Conservation (phyloP, 2,113 vertebrate genomes). For the Corythaixoides concolor region DNA sequence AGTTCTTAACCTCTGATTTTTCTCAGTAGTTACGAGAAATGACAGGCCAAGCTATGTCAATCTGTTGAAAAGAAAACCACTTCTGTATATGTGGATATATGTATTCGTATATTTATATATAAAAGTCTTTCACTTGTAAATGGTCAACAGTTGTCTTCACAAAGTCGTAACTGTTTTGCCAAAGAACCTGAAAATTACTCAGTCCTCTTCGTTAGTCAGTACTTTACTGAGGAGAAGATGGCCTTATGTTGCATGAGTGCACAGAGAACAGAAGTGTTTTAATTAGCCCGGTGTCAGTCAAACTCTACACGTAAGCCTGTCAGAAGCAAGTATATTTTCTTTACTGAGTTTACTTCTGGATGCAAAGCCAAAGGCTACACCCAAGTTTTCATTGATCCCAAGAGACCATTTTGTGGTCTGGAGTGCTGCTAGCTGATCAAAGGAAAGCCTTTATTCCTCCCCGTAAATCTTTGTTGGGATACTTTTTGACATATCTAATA, state of each 20-base stretch:
- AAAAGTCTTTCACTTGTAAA: background rate
- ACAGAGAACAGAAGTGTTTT: background rate
- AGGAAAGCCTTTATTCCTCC: background rate
- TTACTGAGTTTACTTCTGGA: background rate
- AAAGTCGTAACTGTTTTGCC: background rate
- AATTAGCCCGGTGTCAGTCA: background rate
- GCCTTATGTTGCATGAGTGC: fast-evolving
- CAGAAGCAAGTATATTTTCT: background rate
- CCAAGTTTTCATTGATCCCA: background rate
- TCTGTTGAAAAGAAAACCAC: background rate
- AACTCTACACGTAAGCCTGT: background rate
- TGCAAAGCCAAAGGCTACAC: background rate
- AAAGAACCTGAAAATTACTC: background rate
- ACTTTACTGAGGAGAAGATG: background rate
- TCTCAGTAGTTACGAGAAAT: background rate
- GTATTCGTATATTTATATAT: background rate
- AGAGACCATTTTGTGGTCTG: background rate
- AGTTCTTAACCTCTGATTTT: background rate
- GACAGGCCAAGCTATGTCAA: background rate
- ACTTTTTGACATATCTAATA: background rate
- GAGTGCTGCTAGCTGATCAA: background rate
- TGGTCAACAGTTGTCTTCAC: background rate
- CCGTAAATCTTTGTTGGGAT: background rate
- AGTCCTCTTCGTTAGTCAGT: background rate
- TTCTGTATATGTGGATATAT: background rate